A percentile compares a stretch with the other conserved stretches of the same genome.
phyloP scores from a whole-genome alignment of 1,140 invertebrate genomes.

The Drosophila miranda region DNA sequence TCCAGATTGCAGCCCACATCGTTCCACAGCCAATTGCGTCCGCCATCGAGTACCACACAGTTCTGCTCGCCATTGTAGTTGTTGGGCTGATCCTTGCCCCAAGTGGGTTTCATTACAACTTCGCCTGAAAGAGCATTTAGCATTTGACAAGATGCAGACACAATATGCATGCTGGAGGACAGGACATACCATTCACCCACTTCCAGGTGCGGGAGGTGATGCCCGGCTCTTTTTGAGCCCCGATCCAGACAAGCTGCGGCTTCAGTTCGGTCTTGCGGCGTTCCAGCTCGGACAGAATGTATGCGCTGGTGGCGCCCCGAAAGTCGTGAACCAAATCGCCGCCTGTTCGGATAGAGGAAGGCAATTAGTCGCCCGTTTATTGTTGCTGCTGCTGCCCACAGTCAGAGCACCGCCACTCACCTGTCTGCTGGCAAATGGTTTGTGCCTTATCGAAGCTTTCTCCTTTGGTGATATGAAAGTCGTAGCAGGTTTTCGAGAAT shows the following conservation, averaged over 20 bases:
- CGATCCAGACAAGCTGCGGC: conserved; percentile 95
- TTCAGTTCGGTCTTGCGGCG: conserved; percentile 89
- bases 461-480: conserved; percentile 91
- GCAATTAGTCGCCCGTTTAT: background rate
- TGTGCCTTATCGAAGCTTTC: conserved; percentile 91
- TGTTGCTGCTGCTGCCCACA: background rate
- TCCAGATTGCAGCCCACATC: conserved; percentile 96
- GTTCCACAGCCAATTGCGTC: conserved; percentile 95
- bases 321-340: conserved; percentile 90
- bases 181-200: conserved; percentile 91
- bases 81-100: conserved; percentile 97
- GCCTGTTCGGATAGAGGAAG: conserved; percentile 67
- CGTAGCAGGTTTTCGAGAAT: conserved; percentile 94
- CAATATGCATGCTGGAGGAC: too few species aligned
- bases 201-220: conserved; percentile 92
- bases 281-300: conserved; percentile 91
- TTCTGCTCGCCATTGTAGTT: conserved; percentile 98
- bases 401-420: conserved; percentile 37
- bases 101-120: conserved; percentile 89
- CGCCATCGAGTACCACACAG: conserved; percentile 95
- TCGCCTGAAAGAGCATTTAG: conserved; percentile 84
- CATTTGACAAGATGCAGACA: too few species aligned
- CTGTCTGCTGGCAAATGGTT: conserved; percentile 88
- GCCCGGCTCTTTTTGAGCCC: conserved; percentile 93
- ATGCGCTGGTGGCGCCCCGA: conserved; percentile 87